A percentile compares a stretch with the other conserved stretches of the same genome.
Conservation (phyloP, 2,797 vertebrate species). For the Allobates femoralis region DNA sequence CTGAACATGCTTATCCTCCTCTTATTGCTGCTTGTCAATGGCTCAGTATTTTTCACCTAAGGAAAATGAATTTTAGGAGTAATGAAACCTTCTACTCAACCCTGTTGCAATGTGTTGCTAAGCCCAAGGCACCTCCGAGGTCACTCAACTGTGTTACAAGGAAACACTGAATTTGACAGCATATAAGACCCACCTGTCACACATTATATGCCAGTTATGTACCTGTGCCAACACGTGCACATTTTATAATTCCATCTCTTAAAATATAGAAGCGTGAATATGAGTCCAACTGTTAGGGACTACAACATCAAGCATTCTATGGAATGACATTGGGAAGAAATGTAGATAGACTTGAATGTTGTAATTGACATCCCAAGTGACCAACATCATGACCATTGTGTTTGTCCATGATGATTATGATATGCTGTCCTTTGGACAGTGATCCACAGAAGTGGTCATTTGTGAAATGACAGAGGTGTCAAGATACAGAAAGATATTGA, state of each 20-base stretch:
- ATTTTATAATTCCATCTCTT: background rate
- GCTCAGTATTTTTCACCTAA: constrained; percentile 50
- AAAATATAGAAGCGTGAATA: background rate
- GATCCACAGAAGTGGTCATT: too few species aligned
- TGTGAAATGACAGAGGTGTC: too few species aligned
- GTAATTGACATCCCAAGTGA: background rate
- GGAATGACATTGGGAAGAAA: background rate
- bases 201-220: constrained; percentile 19
- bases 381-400: background rate
- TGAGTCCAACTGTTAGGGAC: background rate
- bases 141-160: constrained; percentile 43
- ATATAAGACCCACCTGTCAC: constrained; percentile 35
- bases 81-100: constrained; percentile 54
- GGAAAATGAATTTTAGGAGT: constrained; percentile 55
- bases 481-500: too few species aligned
- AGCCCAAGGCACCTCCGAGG: constrained; percentile 27
- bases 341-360: background rate
- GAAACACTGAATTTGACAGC: constrained; percentile 42
- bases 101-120: constrained; percentile 21
- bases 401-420: background rate
- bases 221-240: constrained; percentile 7
- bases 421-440: background rate
- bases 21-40: constrained; percentile 58
- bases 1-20: constrained; percentile 60
- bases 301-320: background rate